Evolutionary conservation across 1,140 invertebrate genomes (phyloP).

Genomic region (Pygmarrhopalites habei): DNA sequence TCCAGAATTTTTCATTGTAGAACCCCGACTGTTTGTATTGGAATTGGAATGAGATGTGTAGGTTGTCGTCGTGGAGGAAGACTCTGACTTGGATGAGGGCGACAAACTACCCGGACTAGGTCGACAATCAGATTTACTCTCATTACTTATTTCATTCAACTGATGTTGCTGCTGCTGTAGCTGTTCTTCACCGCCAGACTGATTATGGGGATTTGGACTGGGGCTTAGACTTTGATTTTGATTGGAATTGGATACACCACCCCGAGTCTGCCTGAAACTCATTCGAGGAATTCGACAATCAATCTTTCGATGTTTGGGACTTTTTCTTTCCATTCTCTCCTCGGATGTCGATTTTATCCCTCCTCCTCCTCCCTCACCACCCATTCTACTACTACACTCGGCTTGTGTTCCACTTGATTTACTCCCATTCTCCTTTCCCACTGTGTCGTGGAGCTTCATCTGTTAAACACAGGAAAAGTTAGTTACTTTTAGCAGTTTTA

Average conservation of each 20-base stretch:
- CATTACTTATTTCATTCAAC: neutral
- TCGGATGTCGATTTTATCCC: neutral
- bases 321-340: conserved; percentile 10
- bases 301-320: conserved; percentile 22
- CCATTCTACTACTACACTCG: neutral
- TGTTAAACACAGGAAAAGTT: conserved; percentile 13
- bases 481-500: too few relatives aligned
- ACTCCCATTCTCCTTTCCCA: conserved; percentile 15
- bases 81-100: conserved; percentile 13
- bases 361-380: neutral
- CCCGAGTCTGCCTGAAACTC: conserved; percentile 1
- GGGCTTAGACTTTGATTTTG: too few relatives aligned
- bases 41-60: conserved; percentile 17
- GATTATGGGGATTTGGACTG: neutral
- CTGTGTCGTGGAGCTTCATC: conserved; percentile 32
- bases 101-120: conserved; percentile 13
- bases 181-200: too few relatives aligned
- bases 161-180: neutral
- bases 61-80: too few relatives aligned
- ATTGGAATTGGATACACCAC: conserved; percentile 10
- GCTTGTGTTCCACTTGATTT: conserved; percentile 7
- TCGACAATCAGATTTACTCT: conserved; percentile 10
- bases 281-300: conserved; percentile 28
- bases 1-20: conserved; percentile 21
- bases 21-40: neutral